Evolutionary conservation across 2,797 vertebrate genomes (phyloP).

Genomic region (Argyrosomus regius): DNA sequence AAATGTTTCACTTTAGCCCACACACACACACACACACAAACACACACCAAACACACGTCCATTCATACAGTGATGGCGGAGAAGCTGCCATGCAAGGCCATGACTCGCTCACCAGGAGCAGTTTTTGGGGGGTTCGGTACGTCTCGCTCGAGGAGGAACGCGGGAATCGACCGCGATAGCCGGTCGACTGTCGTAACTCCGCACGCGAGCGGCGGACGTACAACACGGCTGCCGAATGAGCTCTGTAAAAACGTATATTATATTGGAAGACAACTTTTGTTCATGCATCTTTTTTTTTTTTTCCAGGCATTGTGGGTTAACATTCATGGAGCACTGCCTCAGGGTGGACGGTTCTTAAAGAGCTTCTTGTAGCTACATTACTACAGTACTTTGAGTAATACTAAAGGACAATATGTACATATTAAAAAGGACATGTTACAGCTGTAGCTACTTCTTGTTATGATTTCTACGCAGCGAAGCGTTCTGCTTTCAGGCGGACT

Average conservation of each 20-base stretch:
- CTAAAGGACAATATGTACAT: conserved; percentile 77
- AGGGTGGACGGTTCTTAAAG: conserved; percentile 43
- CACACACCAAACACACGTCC: neutral
- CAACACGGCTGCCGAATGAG: conserved; percentile 30
- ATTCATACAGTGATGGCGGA: conserved; percentile 9
- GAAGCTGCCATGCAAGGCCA: conserved; percentile 65
- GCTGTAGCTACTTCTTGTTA: conserved; percentile 63
- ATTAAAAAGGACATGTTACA: conserved; percentile 69
- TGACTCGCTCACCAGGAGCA: conserved; percentile 46
- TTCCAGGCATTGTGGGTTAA: conserved; percentile 71
- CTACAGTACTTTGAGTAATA: conserved; percentile 80
- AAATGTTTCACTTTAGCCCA: conserved; percentile 21
- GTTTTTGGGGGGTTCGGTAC: conserved; percentile 8
- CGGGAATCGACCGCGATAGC: conserved; percentile 4
- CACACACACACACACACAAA: neutral
- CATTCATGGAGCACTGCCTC: conserved; percentile 65
- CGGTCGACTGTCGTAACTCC: neutral
- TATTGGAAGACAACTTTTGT: conserved; percentile 79
- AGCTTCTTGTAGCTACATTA: conserved; percentile 71
- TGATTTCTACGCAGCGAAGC: conserved; percentile 50
- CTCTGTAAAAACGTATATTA: conserved; percentile 34
- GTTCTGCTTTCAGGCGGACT: conserved; percentile 31
- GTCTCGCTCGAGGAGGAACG: conserved; percentile 34
- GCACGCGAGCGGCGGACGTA: conserved; percentile 28
- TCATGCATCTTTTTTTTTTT: conserved; percentile 72